A percentile compares a stretch with the other conserved stretches of the same genome.
phyloP scores from a whole-genome alignment of 1,140 invertebrate genomes.

The Drosophila elegans region DNA sequence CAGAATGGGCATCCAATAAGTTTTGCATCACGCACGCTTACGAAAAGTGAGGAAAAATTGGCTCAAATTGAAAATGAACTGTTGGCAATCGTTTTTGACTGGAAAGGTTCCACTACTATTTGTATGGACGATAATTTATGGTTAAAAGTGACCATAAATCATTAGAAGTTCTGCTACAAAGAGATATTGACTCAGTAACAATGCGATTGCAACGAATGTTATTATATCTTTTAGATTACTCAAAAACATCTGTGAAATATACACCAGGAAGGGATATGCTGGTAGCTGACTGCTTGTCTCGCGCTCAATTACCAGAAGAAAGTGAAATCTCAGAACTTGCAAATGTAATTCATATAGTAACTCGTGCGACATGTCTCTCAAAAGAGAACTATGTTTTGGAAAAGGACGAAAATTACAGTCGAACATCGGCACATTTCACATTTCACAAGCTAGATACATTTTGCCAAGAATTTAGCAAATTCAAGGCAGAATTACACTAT shows the following conservation, averaged over 20 bases:
- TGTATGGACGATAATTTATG: too few species aligned
- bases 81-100: constrained; percentile 14
- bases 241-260: constrained; percentile 74
- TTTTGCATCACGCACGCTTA: constrained; percentile 53
- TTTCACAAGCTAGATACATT: neutral
- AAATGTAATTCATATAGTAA: constrained; percentile 5
- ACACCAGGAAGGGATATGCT: constrained; percentile 9
- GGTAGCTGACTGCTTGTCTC: neutral
- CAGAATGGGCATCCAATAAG: constrained; percentile 32
- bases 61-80: constrained; percentile 83
- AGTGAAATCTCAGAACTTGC: too few species aligned
- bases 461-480: neutral
- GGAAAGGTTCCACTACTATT: too few species aligned
- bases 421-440: neutral
- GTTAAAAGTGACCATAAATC: neutral
- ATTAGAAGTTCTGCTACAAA: too few species aligned
- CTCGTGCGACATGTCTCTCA: neutral
- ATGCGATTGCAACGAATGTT: too few species aligned
- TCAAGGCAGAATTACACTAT: neutral
- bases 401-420: neutral
- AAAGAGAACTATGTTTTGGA: neutral
- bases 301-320: too few species aligned
- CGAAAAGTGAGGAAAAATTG: constrained; percentile 46
- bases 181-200: too few species aligned
- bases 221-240: constrained; percentile 4